These are phyloP conservation scores for Chauna torquata DNA, from an alignment of 2,113 vertebrate genomes.

Conservation along the genomic window DNA sequence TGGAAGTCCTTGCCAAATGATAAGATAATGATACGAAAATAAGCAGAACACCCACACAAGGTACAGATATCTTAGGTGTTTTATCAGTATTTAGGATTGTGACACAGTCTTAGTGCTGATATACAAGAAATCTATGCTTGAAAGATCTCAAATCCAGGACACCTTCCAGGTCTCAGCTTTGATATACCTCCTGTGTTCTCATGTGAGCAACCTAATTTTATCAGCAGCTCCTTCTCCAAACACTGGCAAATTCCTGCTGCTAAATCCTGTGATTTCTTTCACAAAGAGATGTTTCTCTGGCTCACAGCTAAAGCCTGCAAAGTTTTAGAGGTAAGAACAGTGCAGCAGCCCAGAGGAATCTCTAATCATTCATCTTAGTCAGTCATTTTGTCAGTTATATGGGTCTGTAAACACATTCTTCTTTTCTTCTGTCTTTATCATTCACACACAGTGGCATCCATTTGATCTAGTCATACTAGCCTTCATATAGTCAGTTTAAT, in stretches of 20 bases:
- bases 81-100: slow-evolving; percentile 9
- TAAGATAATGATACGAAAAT: slow-evolving; percentile 36
- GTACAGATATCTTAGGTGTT: background rate
- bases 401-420: background rate
- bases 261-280: background rate
- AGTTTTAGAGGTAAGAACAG: background rate
- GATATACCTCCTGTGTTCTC: background rate
- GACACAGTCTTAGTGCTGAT: background rate
- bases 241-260: background rate
- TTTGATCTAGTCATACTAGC: background rate
- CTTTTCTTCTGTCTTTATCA: background rate
- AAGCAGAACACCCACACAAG: background rate
- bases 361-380: background rate
- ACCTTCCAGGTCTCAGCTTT: background rate
- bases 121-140: background rate
- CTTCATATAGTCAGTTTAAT: rapidly evolving
- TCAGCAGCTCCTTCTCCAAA: background rate
- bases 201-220: background rate
- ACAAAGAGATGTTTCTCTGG: background rate
- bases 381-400: background rate
- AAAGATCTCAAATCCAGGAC: background rate
- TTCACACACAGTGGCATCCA: background rate
- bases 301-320: background rate
- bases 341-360: background rate
- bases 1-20: slow-evolving; percentile 12